Percentiles rank a stretch among this genome's conserved stretches.
phyloP scores from a whole-genome alignment of 2,113 vertebrate species.

The Macquaria australasica region DNA sequence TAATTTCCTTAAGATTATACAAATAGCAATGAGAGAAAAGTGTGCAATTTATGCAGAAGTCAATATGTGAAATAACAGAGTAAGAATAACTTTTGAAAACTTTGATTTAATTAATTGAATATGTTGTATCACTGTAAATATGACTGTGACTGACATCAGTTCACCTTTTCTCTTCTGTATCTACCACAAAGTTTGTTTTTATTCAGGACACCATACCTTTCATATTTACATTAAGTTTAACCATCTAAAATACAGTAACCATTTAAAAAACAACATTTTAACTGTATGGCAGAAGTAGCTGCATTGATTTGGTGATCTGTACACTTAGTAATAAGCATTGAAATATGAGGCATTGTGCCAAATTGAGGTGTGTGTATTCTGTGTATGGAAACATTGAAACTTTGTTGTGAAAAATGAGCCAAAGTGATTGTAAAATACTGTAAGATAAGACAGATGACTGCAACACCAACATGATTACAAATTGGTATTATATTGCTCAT shows the following conservation, averaged over 20 bases:
- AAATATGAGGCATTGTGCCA: background rate
- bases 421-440: background rate
- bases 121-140: too few relatives aligned
- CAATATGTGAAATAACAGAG: too few relatives aligned
- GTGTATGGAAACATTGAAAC: background rate
- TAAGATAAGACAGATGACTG: background rate
- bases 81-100: too few relatives aligned
- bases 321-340: background rate
- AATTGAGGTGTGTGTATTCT: background rate
- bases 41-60: background rate
- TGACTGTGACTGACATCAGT: too few relatives aligned
- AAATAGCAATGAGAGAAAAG: background rate
- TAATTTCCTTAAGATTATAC: background rate
- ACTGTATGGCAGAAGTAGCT: background rate
- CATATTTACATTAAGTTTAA: too few relatives aligned
- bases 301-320: background rate
- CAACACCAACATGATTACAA: background rate
- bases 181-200: too few relatives aligned
- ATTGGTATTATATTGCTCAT: background rate
- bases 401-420: background rate
- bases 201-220: too few relatives aligned
- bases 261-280: too few relatives aligned
- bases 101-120: too few relatives aligned
- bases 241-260: too few relatives aligned
- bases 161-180: background rate